A percentile compares a stretch with the other conserved stretches of the same genome.
Evolutionary conservation across 53 echinoderm and acorn worm species (phyloP).

Genomic region (Paelopatides confundens): DNA sequence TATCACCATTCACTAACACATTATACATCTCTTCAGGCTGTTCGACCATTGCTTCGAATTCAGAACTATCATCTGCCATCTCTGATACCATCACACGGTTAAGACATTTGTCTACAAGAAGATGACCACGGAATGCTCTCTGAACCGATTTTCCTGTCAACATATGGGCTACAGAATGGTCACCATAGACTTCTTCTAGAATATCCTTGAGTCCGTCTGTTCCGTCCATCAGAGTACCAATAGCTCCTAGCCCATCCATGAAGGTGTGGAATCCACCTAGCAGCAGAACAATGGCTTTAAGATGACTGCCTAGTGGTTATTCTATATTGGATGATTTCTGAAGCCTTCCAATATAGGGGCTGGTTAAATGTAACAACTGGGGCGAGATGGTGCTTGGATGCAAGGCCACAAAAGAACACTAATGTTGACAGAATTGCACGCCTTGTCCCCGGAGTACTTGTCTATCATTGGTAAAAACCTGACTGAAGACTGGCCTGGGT

Average conservation of each 20-base stretch:
- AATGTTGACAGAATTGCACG: too few relatives aligned
- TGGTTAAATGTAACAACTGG: conserved; percentile 55
- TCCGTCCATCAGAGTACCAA: conserved; percentile 48
- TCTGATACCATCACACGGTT: conserved; percentile 17
- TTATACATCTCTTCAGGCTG: neutral
- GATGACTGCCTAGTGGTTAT: neutral
- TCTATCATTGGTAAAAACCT: too few relatives aligned
- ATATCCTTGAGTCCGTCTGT: conserved; percentile 44
- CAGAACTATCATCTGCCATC: too few relatives aligned
- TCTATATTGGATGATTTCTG: conserved; percentile 7
- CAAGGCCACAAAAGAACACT: neutral
- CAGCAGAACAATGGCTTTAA: conserved; percentile 48
- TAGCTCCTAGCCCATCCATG: conserved; percentile 48
- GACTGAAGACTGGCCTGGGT: too few relatives aligned
- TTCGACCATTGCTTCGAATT: too few relatives aligned
- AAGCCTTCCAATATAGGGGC: conserved; percentile 52
- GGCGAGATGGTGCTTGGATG: neutral
- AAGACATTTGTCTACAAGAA: conserved; percentile 61
- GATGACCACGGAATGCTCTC: conserved; percentile 61
- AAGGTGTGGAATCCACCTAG: conserved; percentile 42
- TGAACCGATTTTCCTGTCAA: conserved; percentile 61
- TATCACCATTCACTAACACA: neutral
- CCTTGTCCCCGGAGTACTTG: too few relatives aligned
- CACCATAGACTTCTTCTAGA: conserved; percentile 40
- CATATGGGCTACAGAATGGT: conserved; percentile 62